Conservation (phyloP, 2,113 vertebrate genomes). For the Periophthalmus modestus region DNA sequence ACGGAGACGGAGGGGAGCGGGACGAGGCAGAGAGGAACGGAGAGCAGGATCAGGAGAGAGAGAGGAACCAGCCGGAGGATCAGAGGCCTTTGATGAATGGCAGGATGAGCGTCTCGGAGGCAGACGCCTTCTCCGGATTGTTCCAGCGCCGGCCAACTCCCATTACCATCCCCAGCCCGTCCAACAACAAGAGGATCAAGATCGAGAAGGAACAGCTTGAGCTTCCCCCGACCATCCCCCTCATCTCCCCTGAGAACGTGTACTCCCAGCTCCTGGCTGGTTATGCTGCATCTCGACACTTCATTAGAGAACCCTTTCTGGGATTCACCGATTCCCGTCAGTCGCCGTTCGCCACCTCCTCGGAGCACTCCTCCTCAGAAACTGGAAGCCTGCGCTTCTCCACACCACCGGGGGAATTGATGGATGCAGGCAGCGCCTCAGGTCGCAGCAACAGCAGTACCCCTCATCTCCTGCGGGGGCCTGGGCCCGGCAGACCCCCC, state of each 20-base stretch:
- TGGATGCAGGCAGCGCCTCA: conserved; percentile 88
- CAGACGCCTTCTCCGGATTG: conserved; percentile 85
- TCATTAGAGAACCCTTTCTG: conserved; percentile 98
- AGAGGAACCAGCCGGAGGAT: conserved; percentile 77
- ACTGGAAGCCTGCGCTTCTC: conserved; percentile 98
- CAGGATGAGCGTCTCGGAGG: conserved; percentile 84
- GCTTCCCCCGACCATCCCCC: conserved; percentile 86
- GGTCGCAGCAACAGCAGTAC: conserved; percentile 97
- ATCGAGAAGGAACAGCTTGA: conserved; percentile 97
- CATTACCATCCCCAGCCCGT: conserved; percentile 88
- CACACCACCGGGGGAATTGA: conserved; percentile 93
- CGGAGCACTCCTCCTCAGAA: conserved; percentile 98
- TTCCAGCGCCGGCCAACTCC: conserved; percentile 93
- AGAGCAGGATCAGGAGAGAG: conserved; percentile 80
- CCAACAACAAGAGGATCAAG: conserved; percentile 96
- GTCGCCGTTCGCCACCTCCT: conserved; percentile 96
- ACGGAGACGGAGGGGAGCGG: conserved; percentile 78
- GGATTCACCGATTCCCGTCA: conserved; percentile 96
- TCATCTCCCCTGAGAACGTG: conserved; percentile 98
- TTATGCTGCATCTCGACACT: conserved; percentile 96
- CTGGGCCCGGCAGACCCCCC: conserved; percentile 91
- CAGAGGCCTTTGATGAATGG: conserved; percentile 86
- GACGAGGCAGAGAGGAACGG: conserved; percentile 77
- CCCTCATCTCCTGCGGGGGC: conserved; percentile 89
- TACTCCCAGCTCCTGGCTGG: conserved; percentile 98